Percentiles rank a stretch among this genome's conserved stretches.
These are phyloP conservation scores for Ptiloglossa arizonensis DNA, from an alignment of 1,140 invertebrate genomes.

Conservation along the genomic window DNA sequence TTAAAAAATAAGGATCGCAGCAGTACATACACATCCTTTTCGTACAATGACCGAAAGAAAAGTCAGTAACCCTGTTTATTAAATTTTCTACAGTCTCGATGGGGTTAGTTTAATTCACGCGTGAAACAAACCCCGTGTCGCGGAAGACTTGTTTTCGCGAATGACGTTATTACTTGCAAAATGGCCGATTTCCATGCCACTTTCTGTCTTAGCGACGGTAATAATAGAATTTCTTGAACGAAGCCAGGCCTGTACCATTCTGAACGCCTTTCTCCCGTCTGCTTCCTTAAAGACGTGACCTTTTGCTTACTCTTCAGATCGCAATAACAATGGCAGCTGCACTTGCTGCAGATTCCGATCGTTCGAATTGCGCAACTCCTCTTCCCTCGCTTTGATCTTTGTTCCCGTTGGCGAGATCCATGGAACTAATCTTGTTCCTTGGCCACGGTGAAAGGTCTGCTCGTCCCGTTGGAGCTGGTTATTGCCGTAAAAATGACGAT, in stretches of 20 bases:
- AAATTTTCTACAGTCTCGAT: too few species aligned
- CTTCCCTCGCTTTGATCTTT: constrained; percentile 13
- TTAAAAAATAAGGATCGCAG: too few species aligned
- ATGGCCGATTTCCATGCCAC: neutral
- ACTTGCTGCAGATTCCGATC: constrained; percentile 35
- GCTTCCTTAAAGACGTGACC: constrained; percentile 28
- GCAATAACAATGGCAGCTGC: constrained; percentile 17
- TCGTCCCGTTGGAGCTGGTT: neutral
- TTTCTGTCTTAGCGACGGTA: neutral
- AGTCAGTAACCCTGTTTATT: too few species aligned
- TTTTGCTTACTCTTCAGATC: constrained; percentile 10
- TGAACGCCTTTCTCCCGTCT: neutral
- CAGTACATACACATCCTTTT: too few species aligned
- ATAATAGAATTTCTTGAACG: constrained; percentile 21
- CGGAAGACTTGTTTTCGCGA: too few species aligned
- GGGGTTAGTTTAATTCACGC: too few species aligned
- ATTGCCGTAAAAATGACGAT: constrained; percentile 32
- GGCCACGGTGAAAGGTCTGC: constrained; percentile 28
- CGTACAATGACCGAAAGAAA: too few species aligned
- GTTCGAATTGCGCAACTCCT: constrained; percentile 11
- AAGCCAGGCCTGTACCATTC: neutral
- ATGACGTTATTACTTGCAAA: neutral
- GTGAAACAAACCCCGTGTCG: too few species aligned
- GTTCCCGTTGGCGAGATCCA: neutral
- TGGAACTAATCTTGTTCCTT: constrained; percentile 30